These are phyloP conservation scores for Erebia palarica DNA, from an alignment of 2,888 invertebrate species.

Conservation along the genomic window DNA sequence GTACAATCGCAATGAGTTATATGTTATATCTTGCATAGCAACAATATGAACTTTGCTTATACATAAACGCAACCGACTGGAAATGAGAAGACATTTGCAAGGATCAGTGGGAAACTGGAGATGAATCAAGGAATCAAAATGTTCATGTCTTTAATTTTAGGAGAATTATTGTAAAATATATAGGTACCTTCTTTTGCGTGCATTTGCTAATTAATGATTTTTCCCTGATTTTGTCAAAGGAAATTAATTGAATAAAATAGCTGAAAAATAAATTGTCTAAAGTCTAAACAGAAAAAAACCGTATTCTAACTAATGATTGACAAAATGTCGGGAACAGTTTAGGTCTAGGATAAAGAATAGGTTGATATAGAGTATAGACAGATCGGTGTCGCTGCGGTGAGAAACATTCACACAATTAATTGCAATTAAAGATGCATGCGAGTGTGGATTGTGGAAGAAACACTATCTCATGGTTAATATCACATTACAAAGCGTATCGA, in stretches of 20 bases:
- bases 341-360: background rate
- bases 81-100: background rate
- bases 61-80: background rate
- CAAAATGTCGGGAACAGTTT: background rate
- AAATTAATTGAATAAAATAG: too few species aligned
- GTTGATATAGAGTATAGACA: background rate
- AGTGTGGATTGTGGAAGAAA: constrained; percentile 4
- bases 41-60: constrained; percentile 1
- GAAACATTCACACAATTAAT: constrained; percentile 29
- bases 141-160: too few species aligned
- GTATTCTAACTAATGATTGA: background rate
- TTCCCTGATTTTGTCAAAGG: too few species aligned
- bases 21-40: constrained; percentile 36
- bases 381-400: constrained; percentile 20
- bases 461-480: constrained; percentile 14
- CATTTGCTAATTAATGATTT: too few species aligned
- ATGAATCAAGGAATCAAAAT: too few species aligned
- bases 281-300: background rate
- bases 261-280: too few species aligned
- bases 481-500: background rate
- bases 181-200: too few species aligned
- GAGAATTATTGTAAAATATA: too few species aligned
- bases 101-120: too few species aligned
- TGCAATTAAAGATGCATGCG: constrained; percentile 25
- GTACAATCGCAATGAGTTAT: constrained; percentile 62